These are phyloP conservation scores for Marronus borbonicus DNA, from an alignment of 2,888 invertebrate genomes.

Conservation along the genomic window DNA sequence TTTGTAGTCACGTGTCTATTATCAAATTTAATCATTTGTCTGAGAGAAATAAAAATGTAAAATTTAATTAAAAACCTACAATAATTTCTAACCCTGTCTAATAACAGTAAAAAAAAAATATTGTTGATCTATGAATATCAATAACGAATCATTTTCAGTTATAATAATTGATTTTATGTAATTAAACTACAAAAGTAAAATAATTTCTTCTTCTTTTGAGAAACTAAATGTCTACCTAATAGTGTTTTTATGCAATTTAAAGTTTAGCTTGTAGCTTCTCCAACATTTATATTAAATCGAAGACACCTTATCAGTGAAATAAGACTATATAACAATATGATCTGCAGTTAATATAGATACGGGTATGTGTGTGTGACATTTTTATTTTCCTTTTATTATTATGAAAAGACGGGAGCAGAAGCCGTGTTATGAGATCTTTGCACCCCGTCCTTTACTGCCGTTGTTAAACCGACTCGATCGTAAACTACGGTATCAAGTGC, in stretches of 20 bases:
- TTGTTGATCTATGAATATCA: too few relatives aligned
- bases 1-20: too few relatives aligned
- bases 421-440: constrained; percentile 48
- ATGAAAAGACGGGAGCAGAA: constrained; percentile 44
- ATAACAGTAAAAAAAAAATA: too few relatives aligned
- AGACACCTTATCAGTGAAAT: constrained; percentile 29
- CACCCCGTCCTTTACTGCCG: constrained; percentile 40
- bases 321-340: too few relatives aligned
- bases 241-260: background rate
- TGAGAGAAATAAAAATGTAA: too few relatives aligned
- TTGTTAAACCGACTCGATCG: constrained; percentile 45
- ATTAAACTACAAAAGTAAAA: too few relatives aligned
- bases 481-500: constrained; percentile 47
- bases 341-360: background rate
- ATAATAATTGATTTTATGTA: too few relatives aligned
- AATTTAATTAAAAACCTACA: too few relatives aligned
- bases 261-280: background rate
- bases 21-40: too few relatives aligned
- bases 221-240: background rate
- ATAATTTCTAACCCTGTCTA: too few relatives aligned
- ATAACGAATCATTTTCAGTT: too few relatives aligned
- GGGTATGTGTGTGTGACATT: constrained; percentile 29
- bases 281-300: constrained; percentile 4
- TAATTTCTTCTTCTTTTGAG: too few relatives aligned
- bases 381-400: constrained; percentile 46